Base-by-base conservation (phyloP, 2,888 invertebrate species). In the Tinea semifulvella region DNA sequence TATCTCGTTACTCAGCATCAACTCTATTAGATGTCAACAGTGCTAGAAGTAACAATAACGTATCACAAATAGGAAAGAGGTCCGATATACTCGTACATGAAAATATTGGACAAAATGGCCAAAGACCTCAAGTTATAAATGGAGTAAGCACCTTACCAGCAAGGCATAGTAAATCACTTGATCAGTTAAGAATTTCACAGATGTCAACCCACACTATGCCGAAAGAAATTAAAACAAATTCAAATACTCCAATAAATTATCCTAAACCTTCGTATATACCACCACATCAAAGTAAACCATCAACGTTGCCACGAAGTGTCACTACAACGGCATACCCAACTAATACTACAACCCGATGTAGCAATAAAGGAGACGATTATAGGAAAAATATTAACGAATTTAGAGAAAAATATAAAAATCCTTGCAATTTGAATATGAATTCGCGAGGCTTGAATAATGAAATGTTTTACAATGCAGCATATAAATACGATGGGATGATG, bases 121-220 rank as follows among this genome's bases (percentile, higher is more conserved):
- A 70, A 49, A 74, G 74, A 58, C 72, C 69, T 54, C 71, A 72
- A 63, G 68, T 77, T 27, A 68, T 66, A 8, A 77, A 74, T 49
- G 82, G 81, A 22, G 75, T 81, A 7, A 84, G 77, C 35, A 84
- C 84, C 1, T 60, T 89, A 36, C 88, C 89, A 1, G 86, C 90
- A 0, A 80, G 91, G 46, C 92, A 93, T 58, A 92, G 92, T 64
- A 92, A 91, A 63, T 92, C 92, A 1, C 67, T 93, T 50, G 93
- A 93, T 65, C 91, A 92, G 54, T 67, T 92, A 39, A 86, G 89
- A 53, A 79, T 87, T 6, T 79, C 82, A 35, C 72, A 80, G 60
- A 65, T 74, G 61, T 57, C 65, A 20, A 68, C 45, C 3, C 49
- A 71, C 58, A 65, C 63, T 19, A 54, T 76, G 44, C 55, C 65